Percentiles rank a stretch among this genome's conserved stretches.
Evolutionary conservation across 2,888 invertebrate genomes (phyloP).

Genomic region (Boloria selene): DNA sequence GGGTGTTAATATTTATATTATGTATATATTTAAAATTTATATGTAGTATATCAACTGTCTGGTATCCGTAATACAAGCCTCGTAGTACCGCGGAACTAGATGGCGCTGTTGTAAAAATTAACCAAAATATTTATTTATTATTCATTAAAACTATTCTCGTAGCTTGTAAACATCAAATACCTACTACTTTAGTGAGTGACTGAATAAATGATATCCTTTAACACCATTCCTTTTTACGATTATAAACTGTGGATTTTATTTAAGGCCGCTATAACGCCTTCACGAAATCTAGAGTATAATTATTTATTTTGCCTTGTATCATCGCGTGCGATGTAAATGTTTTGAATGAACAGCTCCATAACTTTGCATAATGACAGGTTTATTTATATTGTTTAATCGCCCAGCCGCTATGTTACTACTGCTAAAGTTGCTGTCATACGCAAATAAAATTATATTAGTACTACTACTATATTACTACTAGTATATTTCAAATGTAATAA

Average conservation of each 20-base stretch:
- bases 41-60: too few relatives aligned
- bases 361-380: slow-evolving; percentile 61
- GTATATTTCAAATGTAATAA: background rate
- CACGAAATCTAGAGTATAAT: slow-evolving; percentile 23
- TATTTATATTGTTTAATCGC: slow-evolving; percentile 60
- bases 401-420: slow-evolving; percentile 41
- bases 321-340: slow-evolving; percentile 46
- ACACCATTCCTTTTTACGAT: slow-evolving; percentile 17
- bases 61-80: too few relatives aligned
- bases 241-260: slow-evolving; percentile 17
- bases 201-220: slow-evolving; percentile 14
- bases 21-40: too few relatives aligned
- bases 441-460: too few relatives aligned
- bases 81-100: too few relatives aligned
- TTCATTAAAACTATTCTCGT: too few relatives aligned
- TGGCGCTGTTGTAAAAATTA: too few relatives aligned
- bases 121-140: too few relatives aligned
- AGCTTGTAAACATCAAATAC: slow-evolving; percentile 9
- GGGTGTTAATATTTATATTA: too few relatives aligned
- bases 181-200: slow-evolving; percentile 10
- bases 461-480: too few relatives aligned
- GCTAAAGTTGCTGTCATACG: slow-evolving; percentile 22
- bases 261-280: slow-evolving; percentile 14
- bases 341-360: slow-evolving; percentile 47
- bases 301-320: slow-evolving; percentile 24